These are phyloP conservation scores for Turdus rufiventris DNA, from an alignment of 2,113 vertebrate genomes.

Conservation along the genomic window DNA sequence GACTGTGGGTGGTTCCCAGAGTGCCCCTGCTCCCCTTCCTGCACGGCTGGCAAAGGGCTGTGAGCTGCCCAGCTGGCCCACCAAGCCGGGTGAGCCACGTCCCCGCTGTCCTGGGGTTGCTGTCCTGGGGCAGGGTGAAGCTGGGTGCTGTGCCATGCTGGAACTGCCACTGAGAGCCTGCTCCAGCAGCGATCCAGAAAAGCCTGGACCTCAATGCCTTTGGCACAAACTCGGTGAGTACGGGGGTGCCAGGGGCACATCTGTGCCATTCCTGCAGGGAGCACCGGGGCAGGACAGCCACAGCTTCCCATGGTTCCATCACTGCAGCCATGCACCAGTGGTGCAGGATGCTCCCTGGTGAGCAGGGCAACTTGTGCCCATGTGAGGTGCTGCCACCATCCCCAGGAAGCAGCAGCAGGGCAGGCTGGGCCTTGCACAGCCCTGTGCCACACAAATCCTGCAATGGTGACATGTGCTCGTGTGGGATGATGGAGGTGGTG, in stretches of 20 bases:
- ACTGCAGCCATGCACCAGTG: rapidly evolving
- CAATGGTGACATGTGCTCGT: not conserved
- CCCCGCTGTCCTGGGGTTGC: not conserved
- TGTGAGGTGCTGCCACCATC: not conserved
- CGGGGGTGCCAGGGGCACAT: not conserved
- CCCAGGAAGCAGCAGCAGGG: not conserved
- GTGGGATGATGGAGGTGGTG: not conserved
- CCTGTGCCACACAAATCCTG: not conserved
- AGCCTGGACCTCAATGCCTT: not conserved
- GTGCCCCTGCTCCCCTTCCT: not conserved
- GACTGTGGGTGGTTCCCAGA: conserved; percentile 6
- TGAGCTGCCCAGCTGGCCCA: not conserved
- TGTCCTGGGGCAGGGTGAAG: not conserved
- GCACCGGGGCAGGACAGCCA: not conserved
- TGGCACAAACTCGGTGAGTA: not conserved
- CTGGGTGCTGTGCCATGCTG: not conserved
- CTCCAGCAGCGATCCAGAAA: not conserved
- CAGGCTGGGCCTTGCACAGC: not conserved
- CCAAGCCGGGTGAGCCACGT: rapidly evolving
- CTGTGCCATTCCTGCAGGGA: rapidly evolving
- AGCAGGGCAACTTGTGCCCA: not conserved
- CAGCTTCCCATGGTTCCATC: rapidly evolving
- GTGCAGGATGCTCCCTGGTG: rapidly evolving
- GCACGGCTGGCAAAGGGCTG: not conserved
- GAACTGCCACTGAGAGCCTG: not conserved